Evolutionary conservation across 2,113 vertebrate genomes (phyloP), one percentile per base, ranked within the genome.

Genomic region (Elephas maximus): DNA sequence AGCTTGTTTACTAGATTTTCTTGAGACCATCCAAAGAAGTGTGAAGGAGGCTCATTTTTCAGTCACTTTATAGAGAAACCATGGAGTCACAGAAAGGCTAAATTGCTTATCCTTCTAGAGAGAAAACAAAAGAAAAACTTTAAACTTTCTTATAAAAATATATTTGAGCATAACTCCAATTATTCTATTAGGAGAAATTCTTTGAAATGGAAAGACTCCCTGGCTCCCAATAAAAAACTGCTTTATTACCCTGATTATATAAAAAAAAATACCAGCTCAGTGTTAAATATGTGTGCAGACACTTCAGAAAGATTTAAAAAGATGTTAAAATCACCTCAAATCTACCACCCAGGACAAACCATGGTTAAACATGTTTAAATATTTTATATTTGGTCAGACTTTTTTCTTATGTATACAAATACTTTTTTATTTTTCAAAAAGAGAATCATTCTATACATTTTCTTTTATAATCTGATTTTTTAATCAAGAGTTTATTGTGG

Each of bases 231-330:
- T 92, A 96, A 96, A 96, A 96, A 92, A 83, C 65, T 88, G 53
- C 37, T 96, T 97, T 91, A 76, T 87, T 94, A 41, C 89, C 57
- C 26, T 94, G 45, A 33, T 93, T 91, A 85, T 85, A 82, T 91
- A 95, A 81, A 62, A 76, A 79, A 26, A 26, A 77, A 18, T 8
- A 78, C 10, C 30, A 67, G 51, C 18, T 93, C 71, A 91, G 11
- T 48, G 44, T 81, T 92, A 88, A 10, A 74, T 73, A 82, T 78
- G 37, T 78, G 37, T 95, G 65, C 30, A 92, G 44, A 71, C 26
- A 78, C 3, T 63, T 85, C 45, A 88, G 63, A 97, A 97, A 63
- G n/a, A 62, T 76, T 92, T 88, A 74, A 81, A 85, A 69, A 94
- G 65, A 74, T 89, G 90, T 96, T 90, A 77, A 95, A 94, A 84